A percentile compares a stretch with the other conserved stretches of the same genome.
phyloP scores from a whole-genome alignment of 2,797 vertebrate genomes.

The Benthosema pterotum region DNA sequence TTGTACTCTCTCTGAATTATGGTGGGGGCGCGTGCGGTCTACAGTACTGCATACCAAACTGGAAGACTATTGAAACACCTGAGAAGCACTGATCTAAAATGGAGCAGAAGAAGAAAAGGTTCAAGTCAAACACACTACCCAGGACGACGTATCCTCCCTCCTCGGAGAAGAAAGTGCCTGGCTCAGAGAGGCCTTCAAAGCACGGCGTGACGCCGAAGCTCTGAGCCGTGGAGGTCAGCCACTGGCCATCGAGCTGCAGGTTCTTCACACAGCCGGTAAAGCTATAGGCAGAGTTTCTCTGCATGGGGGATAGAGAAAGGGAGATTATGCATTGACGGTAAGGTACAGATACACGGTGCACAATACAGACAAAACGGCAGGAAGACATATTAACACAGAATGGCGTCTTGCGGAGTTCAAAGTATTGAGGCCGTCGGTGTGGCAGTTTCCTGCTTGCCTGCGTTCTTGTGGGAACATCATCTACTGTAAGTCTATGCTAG shows the following conservation, averaged over 20 bases:
- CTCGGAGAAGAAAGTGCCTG: constrained; percentile 91
- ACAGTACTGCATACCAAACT: no score
- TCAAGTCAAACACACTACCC: constrained; percentile 74
- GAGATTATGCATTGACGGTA: background rate
- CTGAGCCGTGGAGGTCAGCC: constrained; percentile 78
- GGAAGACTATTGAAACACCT: background rate
- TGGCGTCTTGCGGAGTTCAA: background rate
- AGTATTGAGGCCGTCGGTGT: background rate
- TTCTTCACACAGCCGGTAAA: constrained; percentile 90
- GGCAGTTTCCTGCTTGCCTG: constrained; percentile 9
- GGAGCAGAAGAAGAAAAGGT: background rate
- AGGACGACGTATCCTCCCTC: constrained; percentile 91
- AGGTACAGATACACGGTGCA: background rate
- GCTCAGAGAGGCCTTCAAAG: constrained; percentile 88
- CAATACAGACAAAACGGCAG: background rate
- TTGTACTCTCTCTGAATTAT: no score
- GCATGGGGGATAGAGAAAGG: constrained; percentile 21
- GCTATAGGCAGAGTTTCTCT: constrained; percentile 90
- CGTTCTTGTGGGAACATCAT: constrained; percentile 11
- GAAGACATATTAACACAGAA: constrained; percentile 5
- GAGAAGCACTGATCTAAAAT: background rate
- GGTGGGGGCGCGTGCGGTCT: no score
- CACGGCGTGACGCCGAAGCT: constrained; percentile 93
- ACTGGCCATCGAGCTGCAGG: constrained; percentile 86
- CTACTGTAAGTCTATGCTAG: constrained; percentile 1